These are phyloP conservation scores for Siderastrea radians DNA, from an alignment of 92 coral and sea anemone species.

Conservation along the genomic window DNA sequence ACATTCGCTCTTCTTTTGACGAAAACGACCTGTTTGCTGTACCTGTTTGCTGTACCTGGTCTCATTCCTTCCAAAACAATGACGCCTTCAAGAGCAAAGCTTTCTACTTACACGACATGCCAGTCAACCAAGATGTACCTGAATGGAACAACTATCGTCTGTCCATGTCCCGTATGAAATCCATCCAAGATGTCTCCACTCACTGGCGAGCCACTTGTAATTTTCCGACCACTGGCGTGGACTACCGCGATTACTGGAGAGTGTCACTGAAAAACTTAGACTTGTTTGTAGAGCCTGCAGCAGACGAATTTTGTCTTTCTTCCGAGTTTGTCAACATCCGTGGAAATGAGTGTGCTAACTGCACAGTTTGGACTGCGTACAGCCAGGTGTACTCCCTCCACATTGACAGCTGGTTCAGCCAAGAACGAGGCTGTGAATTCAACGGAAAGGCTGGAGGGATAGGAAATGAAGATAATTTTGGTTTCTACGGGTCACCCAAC, in stretches of 20 bases:
- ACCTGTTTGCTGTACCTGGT: conserved; percentile 28
- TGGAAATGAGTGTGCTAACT: conserved; percentile 5
- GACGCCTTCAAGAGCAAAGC: neutral
- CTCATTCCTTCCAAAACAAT: neutral
- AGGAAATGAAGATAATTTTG: too few relatives aligned
- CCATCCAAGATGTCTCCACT: too few relatives aligned
- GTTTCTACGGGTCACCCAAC: too few relatives aligned
- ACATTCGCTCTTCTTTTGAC: conserved; percentile 28
- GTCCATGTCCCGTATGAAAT: conserved; percentile 4
- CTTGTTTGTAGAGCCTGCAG: neutral
- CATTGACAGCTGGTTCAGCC: neutral
- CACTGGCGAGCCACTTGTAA: too few relatives aligned
- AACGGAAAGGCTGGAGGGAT: too few relatives aligned
- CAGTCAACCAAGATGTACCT: conserved; percentile 43
- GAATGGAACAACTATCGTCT: conserved; percentile 43
- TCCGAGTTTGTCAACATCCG: neutral
- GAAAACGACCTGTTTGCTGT: neutral
- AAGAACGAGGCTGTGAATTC: too few relatives aligned
- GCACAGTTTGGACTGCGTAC: conserved; percentile 2
- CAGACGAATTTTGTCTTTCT: neutral
- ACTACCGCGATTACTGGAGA: conserved; percentile 13
- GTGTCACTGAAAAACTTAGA: neutral
- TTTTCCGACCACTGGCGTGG: neutral
- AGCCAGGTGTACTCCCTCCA: neutral
- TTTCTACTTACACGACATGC: conserved; percentile 28